Percentiles rank a stretch among this genome's conserved stretches.
phyloP scores from a whole-genome alignment of 2,113 vertebrate genomes.

The Limnothrissa miodon region DNA sequence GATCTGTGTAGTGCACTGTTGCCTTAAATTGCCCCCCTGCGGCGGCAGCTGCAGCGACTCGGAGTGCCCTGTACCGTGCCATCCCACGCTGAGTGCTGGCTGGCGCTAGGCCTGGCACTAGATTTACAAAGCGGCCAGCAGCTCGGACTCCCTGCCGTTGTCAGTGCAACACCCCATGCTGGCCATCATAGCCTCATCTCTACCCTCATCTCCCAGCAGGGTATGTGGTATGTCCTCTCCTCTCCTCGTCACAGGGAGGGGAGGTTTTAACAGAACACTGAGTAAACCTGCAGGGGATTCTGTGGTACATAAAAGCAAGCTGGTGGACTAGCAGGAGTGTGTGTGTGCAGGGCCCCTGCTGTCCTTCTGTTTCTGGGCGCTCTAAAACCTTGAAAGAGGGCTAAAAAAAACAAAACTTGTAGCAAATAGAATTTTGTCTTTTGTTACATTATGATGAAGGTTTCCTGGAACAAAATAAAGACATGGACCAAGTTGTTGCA shows the following conservation, averaged over 20 bases:
- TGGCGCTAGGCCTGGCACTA: not conserved
- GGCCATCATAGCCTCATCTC: not conserved
- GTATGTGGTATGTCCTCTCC: not conserved
- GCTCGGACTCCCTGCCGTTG: not conserved
- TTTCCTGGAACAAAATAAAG: not conserved
- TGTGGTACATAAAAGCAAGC: not conserved
- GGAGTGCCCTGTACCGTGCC: not conserved
- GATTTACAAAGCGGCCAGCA: not conserved
- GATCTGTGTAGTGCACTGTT: not conserved
- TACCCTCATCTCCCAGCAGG: not conserved
- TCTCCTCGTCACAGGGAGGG: not conserved
- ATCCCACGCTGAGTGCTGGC: not conserved
- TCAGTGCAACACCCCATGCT: not conserved
- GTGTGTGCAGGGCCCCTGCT: not conserved
- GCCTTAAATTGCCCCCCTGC: too few species aligned
- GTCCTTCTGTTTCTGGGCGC: not conserved
- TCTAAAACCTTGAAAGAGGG: not conserved
- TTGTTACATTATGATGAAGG: not conserved
- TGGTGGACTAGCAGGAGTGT: not conserved
- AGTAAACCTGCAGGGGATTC: not conserved
- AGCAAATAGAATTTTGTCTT: not conserved
- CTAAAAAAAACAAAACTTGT: not conserved
- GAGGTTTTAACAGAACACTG: not conserved
- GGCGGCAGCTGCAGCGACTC: not conserved
- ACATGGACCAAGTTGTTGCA: not conserved